Evolutionary conservation across 1,140 invertebrate genomes (phyloP).

Genomic region (Drosophila suzukii): DNA sequence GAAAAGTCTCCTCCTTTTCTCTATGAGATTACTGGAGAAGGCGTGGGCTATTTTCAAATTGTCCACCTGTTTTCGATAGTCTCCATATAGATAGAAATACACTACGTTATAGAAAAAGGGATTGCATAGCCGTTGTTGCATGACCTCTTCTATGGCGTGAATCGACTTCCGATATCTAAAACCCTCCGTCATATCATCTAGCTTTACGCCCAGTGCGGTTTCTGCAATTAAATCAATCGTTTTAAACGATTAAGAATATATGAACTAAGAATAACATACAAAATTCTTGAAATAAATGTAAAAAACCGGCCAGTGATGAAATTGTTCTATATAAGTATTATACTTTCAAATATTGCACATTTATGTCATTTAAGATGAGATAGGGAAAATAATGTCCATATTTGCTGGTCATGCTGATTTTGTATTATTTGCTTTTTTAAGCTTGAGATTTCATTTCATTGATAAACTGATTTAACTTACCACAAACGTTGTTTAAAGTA

Average conservation of each 20-base stretch:
- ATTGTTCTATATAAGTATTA: background rate
- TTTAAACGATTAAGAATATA: too few species aligned
- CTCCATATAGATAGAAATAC: conserved; percentile 61
- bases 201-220: conserved; percentile 91
- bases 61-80: conserved; percentile 42
- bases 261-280: background rate
- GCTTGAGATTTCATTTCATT: background rate
- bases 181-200: conserved; percentile 62
- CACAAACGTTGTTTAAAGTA: conserved; percentile 91
- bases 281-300: background rate
- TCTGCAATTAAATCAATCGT: conserved; percentile 85
- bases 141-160: conserved; percentile 54
- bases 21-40: conserved; percentile 75
- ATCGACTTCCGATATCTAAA: conserved; percentile 66
- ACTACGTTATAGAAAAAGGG: conserved; percentile 48
- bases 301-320: background rate
- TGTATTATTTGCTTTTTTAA: background rate
- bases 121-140: conserved; percentile 62
- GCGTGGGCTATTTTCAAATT: conserved; percentile 63
- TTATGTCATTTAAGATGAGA: background rate
- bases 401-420: conserved; percentile 22
- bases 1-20: conserved; percentile 50
- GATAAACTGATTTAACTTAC: conserved; percentile 76
- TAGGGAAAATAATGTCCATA: background rate
- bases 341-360: background rate